phyloP scores from a whole-genome alignment of 1,140 invertebrate genomes.

The Sarcophaga peregrina region DNA sequence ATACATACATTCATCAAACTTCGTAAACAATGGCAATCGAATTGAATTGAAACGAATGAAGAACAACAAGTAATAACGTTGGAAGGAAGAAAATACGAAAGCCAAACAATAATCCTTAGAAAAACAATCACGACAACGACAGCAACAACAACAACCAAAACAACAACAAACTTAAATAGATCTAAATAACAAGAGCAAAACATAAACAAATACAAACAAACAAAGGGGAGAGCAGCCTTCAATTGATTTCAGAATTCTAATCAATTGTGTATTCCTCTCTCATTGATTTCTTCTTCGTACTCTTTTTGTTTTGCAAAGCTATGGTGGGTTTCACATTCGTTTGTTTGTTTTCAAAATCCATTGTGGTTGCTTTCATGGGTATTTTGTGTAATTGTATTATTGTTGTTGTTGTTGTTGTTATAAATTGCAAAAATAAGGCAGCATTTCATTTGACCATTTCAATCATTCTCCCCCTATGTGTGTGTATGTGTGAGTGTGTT shows the following conservation, averaged over 20 bases:
- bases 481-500: neutral
- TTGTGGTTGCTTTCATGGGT: constrained; percentile 8
- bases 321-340: neutral
- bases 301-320: neutral
- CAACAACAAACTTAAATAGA: neutral
- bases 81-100: constrained; percentile 32
- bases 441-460: neutral
- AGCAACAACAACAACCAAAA: constrained; percentile 7
- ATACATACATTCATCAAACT: too few species aligned
- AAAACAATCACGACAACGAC: neutral
- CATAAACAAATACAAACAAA: neutral
- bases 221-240: constrained; percentile 41
- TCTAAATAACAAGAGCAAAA: too few species aligned
- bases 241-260: constrained; percentile 65
- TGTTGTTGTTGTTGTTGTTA: constrained; percentile 12
- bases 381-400: neutral
- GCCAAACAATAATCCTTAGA: neutral
- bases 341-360: neutral
- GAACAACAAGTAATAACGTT: constrained; percentile 26
- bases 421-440: neutral
- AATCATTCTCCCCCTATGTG: neutral
- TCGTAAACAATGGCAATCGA: neutral
- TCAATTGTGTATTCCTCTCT: constrained; percentile 56
- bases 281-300: neutral
- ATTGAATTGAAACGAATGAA: neutral